Percentiles rank a stretch among this genome's conserved stretches.
Conservation (phyloP, 2,113 vertebrate genomes). For the Talpa occidentalis region DNA sequence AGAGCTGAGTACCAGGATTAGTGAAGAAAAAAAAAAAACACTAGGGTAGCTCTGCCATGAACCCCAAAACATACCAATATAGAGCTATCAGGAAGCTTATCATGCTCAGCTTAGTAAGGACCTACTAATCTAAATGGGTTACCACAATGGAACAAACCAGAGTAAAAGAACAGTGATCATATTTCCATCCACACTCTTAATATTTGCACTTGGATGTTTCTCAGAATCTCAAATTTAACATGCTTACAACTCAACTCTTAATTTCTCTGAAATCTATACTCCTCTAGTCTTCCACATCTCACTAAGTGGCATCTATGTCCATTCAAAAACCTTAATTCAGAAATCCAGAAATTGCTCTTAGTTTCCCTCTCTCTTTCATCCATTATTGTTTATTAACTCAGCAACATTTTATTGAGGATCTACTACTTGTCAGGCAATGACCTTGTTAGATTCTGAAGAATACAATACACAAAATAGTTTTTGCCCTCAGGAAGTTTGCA, state of each 20-base stretch:
- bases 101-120: background rate
- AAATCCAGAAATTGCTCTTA: background rate
- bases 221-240: conserved; percentile 40
- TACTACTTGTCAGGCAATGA: background rate
- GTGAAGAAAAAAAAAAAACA: conserved; percentile 31
- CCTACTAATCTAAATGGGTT: background rate
- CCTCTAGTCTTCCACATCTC: background rate
- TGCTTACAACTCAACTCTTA: background rate
- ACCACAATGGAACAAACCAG: background rate
- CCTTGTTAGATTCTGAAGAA: background rate
- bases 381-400: conserved; percentile 35
- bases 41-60: background rate
- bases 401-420: conserved; percentile 14
- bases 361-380: background rate
- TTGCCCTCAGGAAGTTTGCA: conserved; percentile 20
- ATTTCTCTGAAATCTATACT: conserved; percentile 34
- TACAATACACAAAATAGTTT: conserved; percentile 17
- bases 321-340: background rate
- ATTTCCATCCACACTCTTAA: background rate
- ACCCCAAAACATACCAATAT: background rate
- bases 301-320: background rate
- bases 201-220: background rate
- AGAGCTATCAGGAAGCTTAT: background rate
- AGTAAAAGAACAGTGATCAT: background rate
- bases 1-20: background rate